These are phyloP conservation scores for Hirudinaria manillensis DNA, from an alignment of 2,888 invertebrate species.

Conservation along the genomic window DNA sequence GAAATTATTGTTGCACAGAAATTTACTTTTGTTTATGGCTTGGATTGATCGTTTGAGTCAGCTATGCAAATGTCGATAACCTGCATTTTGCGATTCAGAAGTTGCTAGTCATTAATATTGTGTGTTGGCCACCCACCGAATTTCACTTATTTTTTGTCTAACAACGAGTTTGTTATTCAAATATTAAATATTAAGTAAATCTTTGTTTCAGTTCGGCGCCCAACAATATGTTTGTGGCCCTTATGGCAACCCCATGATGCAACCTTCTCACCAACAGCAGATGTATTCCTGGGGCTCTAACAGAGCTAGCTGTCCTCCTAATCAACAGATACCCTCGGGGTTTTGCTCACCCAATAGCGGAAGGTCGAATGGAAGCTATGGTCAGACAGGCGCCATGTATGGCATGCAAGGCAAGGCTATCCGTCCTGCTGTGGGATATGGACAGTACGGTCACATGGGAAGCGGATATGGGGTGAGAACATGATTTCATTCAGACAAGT, in stretches of 20 bases:
- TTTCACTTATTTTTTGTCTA: no score
- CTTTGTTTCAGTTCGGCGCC: background rate
- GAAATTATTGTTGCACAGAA: no score
- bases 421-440: background rate
- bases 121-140: no score
- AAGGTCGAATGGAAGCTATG: slow-evolving; percentile 10
- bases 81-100: no score
- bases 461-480: slow-evolving; percentile 1
- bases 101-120: no score
- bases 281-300: slow-evolving; percentile 1
- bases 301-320: background rate
- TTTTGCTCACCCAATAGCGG: background rate
- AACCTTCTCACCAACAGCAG: slow-evolving; percentile 17
- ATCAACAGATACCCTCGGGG: background rate
- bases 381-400: background rate
- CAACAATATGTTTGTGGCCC: slow-evolving; percentile 7
- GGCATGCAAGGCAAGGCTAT: slow-evolving; percentile 10
- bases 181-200: background rate
- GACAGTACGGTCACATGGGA: background rate
- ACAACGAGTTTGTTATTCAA: no score
- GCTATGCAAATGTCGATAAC: no score
- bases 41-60: no score
- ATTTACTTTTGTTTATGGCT: no score
- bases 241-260: slow-evolving; percentile 24
- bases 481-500: background rate